phyloP scores from a whole-genome alignment of 2,888 invertebrate species.

The Heliconius sara region DNA sequence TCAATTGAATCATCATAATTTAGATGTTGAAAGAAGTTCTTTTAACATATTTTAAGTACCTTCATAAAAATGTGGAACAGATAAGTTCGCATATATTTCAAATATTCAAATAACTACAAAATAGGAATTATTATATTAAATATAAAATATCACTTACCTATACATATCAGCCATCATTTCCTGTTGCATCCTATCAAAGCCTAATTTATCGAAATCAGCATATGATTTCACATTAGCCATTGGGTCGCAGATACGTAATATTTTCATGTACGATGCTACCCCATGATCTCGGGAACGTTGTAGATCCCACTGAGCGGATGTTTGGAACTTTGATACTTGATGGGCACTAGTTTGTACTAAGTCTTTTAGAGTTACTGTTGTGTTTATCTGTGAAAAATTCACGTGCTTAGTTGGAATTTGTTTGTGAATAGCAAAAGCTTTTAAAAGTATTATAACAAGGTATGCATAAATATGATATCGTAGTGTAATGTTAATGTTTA shows the following conservation, averaged over 20 bases:
- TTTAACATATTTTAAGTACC: no score
- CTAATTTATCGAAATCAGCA: slow-evolving; percentile 83
- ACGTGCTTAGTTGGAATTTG: not conserved
- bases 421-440: not conserved
- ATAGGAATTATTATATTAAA: not conserved
- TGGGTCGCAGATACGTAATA: slow-evolving; percentile 86
- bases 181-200: slow-evolving; percentile 83
- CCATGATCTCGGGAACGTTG: slow-evolving; percentile 90
- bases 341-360: slow-evolving; percentile 87
- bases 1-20: no score
- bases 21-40: no score
- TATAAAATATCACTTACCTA: slow-evolving; percentile 73
- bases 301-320: slow-evolving; percentile 77
- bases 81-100: not conserved
- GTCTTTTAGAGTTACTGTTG: slow-evolving; percentile 84
- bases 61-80: not conserved
- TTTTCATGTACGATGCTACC: slow-evolving; percentile 88
- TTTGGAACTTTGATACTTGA: slow-evolving; percentile 83
- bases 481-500: no score
- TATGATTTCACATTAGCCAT: slow-evolving; percentile 81
- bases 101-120: not conserved
- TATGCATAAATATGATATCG: no score
- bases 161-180: slow-evolving; percentile 88
- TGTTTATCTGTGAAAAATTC: slow-evolving; percentile 77
- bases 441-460: not conserved